Conservation (phyloP, 2,797 vertebrate species). For the Zenarchopterus dispar region DNA sequence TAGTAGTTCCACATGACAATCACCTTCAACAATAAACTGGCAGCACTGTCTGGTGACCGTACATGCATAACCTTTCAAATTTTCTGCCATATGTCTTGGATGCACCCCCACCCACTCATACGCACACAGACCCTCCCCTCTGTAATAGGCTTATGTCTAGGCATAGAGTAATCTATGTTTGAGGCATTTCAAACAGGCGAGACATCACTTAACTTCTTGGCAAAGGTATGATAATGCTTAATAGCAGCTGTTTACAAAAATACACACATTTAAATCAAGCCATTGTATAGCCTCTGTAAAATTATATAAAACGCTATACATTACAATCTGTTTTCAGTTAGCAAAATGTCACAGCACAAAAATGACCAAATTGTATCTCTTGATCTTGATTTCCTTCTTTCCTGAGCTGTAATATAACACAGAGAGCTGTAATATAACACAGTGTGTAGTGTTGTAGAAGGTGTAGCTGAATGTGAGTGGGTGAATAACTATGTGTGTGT, state of each 20-base stretch:
- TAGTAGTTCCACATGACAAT: slow-evolving; percentile 2
- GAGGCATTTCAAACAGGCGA: slow-evolving; percentile 51
- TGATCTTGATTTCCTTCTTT: slow-evolving; percentile 4
- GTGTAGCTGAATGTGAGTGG: slow-evolving; percentile 18
- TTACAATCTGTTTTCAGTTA: slow-evolving; percentile 4
- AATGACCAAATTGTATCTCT: neutral
- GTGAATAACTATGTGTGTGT: slow-evolving; percentile 10
- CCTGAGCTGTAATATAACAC: slow-evolving; percentile 13
- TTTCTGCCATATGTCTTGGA: slow-evolving; percentile 68
- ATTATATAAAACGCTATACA: slow-evolving; percentile 8
- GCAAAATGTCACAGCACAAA: slow-evolving; percentile 8
- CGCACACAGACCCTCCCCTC: slow-evolving; percentile 15
- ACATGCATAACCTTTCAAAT: slow-evolving; percentile 30
- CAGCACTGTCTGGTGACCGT: slow-evolving; percentile 17
- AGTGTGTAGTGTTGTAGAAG: slow-evolving; percentile 13
- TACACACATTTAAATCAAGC: slow-evolving; percentile 20
- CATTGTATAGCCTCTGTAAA: neutral
- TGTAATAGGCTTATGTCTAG: slow-evolving; percentile 77
- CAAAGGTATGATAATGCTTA: slow-evolving; percentile 60
- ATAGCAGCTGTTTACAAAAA: slow-evolving; percentile 27
- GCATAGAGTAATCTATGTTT: slow-evolving; percentile 67
- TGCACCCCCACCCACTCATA: slow-evolving; percentile 22
- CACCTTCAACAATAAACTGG: slow-evolving; percentile 15
- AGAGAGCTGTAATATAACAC: slow-evolving; percentile 14
- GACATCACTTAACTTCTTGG: slow-evolving; percentile 62